These are phyloP conservation scores for Fragum fragum DNA, from an alignment of 2,888 invertebrate genomes.

Conservation along the genomic window DNA sequence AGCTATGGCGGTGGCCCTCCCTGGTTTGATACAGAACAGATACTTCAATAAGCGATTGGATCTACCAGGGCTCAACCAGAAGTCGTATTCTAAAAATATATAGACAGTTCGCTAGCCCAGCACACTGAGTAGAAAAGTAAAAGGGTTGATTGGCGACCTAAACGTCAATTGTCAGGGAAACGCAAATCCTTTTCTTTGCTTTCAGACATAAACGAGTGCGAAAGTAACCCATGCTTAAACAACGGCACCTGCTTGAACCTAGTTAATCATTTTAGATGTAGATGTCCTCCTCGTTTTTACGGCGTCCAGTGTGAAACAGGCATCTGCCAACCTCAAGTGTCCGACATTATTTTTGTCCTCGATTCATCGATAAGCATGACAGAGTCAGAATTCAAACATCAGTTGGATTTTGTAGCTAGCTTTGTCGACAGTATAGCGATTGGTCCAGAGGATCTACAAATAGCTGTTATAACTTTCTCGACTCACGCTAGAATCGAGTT, in stretches of 20 bases:
- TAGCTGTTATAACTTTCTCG: slow-evolving; percentile 45
- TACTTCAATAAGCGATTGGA: too few relatives aligned
- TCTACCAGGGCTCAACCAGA: too few relatives aligned
- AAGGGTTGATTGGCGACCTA: too few relatives aligned
- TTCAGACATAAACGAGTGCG: slow-evolving; percentile 19
- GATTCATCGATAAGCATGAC: slow-evolving; percentile 50
- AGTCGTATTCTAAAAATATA: too few relatives aligned
- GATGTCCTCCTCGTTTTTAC: slow-evolving; percentile 22
- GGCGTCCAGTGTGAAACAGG: slow-evolving; percentile 35
- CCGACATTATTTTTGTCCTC: slow-evolving; percentile 44
- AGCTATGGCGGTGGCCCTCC: too few relatives aligned
- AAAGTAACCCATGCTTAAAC: slow-evolving; percentile 29
- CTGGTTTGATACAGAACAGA: too few relatives aligned
- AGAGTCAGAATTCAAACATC: slow-evolving; percentile 34
- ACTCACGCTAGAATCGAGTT: slow-evolving; percentile 34
- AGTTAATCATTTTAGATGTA: slow-evolving; percentile 21
- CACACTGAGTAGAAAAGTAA: too few relatives aligned
- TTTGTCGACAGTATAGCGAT: slow-evolving; percentile 30
- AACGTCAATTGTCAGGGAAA: too few relatives aligned
- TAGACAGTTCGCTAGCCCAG: too few relatives aligned
- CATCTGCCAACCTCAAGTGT: slow-evolving; percentile 44
- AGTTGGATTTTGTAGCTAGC: slow-evolving; percentile 39
- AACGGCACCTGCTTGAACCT: slow-evolving; percentile 31
- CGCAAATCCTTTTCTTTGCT: not conserved
- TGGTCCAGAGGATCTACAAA: slow-evolving; percentile 36